A percentile compares a stretch with the other conserved stretches of the same genome.
Evolutionary conservation across 2,888 invertebrate species (phyloP).

Genomic region (Acanthosepion pharaonis): DNA sequence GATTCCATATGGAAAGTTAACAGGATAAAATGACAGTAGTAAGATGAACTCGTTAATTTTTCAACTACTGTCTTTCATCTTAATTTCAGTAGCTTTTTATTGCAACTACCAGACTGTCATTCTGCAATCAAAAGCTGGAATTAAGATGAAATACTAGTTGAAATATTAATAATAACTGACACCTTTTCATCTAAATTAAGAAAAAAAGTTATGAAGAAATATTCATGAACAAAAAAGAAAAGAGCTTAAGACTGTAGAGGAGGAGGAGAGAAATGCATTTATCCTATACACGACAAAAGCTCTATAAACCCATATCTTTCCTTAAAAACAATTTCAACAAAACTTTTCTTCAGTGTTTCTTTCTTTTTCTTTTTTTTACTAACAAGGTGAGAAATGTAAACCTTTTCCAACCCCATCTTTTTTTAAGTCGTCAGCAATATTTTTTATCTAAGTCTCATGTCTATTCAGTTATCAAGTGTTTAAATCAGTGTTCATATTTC

Average conservation of each 20-base stretch:
- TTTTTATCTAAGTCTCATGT: constrained; percentile 8
- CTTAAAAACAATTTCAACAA: constrained; percentile 1
- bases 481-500: neutral
- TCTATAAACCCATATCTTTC: neutral
- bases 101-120: neutral
- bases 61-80: neutral
- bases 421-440: neutral
- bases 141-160: neutral
- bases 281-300: neutral
- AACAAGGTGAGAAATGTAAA: neutral
- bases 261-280: neutral
- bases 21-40: neutral
- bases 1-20: neutral
- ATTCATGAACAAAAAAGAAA: neutral
- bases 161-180: neutral
- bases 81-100: neutral
- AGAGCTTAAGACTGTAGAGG: neutral
- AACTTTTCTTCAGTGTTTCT: neutral
- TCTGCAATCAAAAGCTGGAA: neutral
- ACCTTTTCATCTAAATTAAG: neutral
- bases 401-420: neutral
- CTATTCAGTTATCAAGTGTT: neutral
- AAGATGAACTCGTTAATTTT: neutral
- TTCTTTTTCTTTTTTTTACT: neutral
- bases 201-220: neutral